Evolutionary conservation across 2,888 invertebrate genomes (phyloP).

Genomic region (Liopterus haemorrhoidalis): DNA sequence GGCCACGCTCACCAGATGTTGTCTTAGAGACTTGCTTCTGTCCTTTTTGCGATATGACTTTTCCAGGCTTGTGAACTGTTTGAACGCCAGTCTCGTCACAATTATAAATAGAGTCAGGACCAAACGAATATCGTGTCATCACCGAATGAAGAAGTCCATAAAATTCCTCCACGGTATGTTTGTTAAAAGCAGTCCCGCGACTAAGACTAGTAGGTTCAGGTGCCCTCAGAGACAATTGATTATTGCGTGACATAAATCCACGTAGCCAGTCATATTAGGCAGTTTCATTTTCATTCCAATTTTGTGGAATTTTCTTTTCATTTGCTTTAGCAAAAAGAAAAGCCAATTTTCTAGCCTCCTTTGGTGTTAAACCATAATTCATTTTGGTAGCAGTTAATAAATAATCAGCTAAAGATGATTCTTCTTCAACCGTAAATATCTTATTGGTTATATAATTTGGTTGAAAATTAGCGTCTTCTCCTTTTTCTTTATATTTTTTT

Average conservation of each 20-base stretch:
- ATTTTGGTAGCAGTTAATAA: too few species aligned
- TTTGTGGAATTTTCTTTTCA: too few species aligned
- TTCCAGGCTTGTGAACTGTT: slow-evolving; percentile 39
- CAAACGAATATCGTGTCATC: slow-evolving; percentile 25
- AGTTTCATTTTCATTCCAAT: too few species aligned
- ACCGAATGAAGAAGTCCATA: slow-evolving; percentile 31
- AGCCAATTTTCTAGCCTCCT: too few species aligned
- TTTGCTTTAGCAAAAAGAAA: too few species aligned
- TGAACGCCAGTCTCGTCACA: slow-evolving; percentile 40
- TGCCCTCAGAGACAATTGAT: slow-evolving; percentile 25
- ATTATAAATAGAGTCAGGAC: slow-evolving; percentile 35
- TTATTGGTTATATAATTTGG: too few species aligned
- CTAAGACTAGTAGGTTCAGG: slow-evolving; percentile 29
- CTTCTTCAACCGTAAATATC: too few species aligned
- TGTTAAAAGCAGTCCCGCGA: slow-evolving; percentile 32
- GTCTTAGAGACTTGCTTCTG: slow-evolving; percentile 39
- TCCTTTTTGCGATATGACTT: slow-evolving; percentile 39
- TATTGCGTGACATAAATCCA: slow-evolving; percentile 25
- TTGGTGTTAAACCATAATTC: too few species aligned
- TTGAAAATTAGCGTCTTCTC: too few species aligned
- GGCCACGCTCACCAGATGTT: slow-evolving; percentile 41
- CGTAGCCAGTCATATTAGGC: slow-evolving; percentile 30
- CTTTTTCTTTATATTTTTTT: too few species aligned
- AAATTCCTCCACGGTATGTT: slow-evolving; percentile 29
- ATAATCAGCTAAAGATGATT: too few species aligned